phyloP scores from a whole-genome alignment of 2,888 invertebrate genomes.

The Mechanitis mazaeus region DNA sequence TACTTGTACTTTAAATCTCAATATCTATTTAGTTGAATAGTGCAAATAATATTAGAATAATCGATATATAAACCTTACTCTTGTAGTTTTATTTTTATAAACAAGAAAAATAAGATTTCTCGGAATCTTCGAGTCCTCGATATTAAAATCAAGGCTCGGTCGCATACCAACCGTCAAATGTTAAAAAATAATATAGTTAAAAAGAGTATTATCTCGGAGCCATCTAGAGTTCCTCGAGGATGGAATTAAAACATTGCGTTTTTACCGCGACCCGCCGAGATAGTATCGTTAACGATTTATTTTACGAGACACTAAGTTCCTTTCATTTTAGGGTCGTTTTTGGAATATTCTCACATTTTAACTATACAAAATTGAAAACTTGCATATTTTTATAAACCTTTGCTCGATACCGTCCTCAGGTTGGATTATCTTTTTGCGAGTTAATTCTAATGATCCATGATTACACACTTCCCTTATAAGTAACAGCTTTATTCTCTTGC shows the following conservation, averaged over 20 bases:
- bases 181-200: slow-evolving; percentile 24
- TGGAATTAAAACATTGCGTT: slow-evolving; percentile 69
- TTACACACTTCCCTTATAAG: too few relatives aligned
- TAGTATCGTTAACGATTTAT: slow-evolving; percentile 34
- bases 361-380: not conserved
- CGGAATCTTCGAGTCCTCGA: slow-evolving; percentile 14
- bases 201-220: slow-evolving; percentile 34
- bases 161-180: slow-evolving; percentile 46
- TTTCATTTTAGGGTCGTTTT: slow-evolving; percentile 15
- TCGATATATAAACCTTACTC: too few relatives aligned
- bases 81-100: too few relatives aligned
- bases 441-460: not conserved
- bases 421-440: not conserved
- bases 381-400: not conserved
- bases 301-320: slow-evolving; percentile 28
- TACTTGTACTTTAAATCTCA: too few relatives aligned
- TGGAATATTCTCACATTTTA: slow-evolving; percentile 7
- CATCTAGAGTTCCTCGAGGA: slow-evolving; percentile 50
- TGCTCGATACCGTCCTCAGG: not conserved
- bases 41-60: too few relatives aligned
- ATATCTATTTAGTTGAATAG: too few relatives aligned
- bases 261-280: slow-evolving; percentile 27
- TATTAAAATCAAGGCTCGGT: slow-evolving; percentile 31
- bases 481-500: too few relatives aligned
- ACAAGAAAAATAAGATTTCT: slow-evolving; percentile 18